A percentile compares a stretch with the other conserved stretches of the same genome.
phyloP scores from a whole-genome alignment of 2,888 invertebrate species.

The Melanostoma mellinum region DNA sequence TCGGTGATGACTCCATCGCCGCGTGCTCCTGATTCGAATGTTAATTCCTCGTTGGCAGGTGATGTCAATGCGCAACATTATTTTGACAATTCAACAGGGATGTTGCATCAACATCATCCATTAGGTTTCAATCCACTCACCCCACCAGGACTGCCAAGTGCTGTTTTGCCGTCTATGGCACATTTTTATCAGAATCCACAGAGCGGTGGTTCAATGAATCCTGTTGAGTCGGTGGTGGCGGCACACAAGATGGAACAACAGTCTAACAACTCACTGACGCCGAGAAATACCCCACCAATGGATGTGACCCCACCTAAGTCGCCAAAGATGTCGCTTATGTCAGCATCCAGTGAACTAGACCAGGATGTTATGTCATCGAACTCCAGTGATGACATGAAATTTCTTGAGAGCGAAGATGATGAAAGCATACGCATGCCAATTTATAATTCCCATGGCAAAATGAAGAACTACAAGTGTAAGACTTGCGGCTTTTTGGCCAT shows the following conservation, averaged over 20 bases:
- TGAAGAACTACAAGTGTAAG: conserved; percentile 95
- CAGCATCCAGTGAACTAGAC: conserved; percentile 77
- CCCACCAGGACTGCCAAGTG: conserved; percentile 84
- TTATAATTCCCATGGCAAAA: conserved; percentile 86
- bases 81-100: conserved; percentile 76
- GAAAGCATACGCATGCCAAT: conserved; percentile 83
- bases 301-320: conserved; percentile 82
- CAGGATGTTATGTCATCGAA: conserved; percentile 80
- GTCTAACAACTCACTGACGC: conserved; percentile 76
- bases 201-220: conserved; percentile 19
- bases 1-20: conserved; percentile 79
- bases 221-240: conserved; percentile 63
- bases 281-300: conserved; percentile 81
- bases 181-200: conserved; percentile 76
- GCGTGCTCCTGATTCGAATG: conserved; percentile 75
- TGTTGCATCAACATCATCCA: conserved; percentile 77
- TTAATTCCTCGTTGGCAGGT: conserved; percentile 10
- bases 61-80: conserved; percentile 76
- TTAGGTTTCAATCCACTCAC: conserved; percentile 85
- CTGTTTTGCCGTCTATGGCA: conserved; percentile 77
- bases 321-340: conserved; percentile 75
- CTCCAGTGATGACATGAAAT: conserved; percentile 80
- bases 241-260: conserved; percentile 71
- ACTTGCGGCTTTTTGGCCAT: conserved; percentile 93
- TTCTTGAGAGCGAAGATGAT: conserved; percentile 80